Base-by-base conservation (phyloP, 2,888 invertebrate genomes). In the Cyclophora punctaria region DNA sequence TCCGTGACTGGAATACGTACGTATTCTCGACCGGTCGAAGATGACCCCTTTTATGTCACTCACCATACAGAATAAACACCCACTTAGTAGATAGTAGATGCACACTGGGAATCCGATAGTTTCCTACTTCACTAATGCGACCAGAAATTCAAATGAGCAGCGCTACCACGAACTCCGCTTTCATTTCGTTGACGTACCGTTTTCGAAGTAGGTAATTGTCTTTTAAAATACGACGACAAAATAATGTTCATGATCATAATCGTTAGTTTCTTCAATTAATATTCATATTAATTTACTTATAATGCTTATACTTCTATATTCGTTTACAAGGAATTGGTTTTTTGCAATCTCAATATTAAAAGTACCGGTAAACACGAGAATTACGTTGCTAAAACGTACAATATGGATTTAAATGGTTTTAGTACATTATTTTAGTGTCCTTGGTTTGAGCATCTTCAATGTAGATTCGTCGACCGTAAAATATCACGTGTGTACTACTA, bases 1-100 rank as follows among this genome's bases (percentile, higher is more conserved):
- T 60, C 73, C 86, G 84, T 86, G 86, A 83, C 80, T 74, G 61
- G 82, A 81, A 83, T 85, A 20, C 20, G 20, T 20, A 20, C 20
- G 69, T 73, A 68, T 75, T 67, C 68, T 67, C 71, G 78, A 79
- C 79, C 76, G 77, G 79, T 77, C 74, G 67, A 71, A 75, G 74
- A 78, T 75, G 73, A 67, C 66, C 69, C 72, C 73, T 73, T 77
- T 76, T 73, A 65, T 73, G 69, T 64, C 61, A 61, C 58, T 64
- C 61, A 61, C 58, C 66, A 61, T 61, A 60, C 67, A 64, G 63
- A 62, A 62, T 67, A 66, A 66, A 64, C 62, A 67, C 67, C 64
- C 64, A 64, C 66, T 66, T 64, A 34, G 60, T 63, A 60, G 63
- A 48, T 44, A 41, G 43, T 48, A 48, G 46, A 42, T 52, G 51